Evolutionary conservation across 2,113 vertebrate genomes (phyloP), one percentile per base, ranked within the genome.

Genomic region (Gymnorhina tibicen): DNA sequence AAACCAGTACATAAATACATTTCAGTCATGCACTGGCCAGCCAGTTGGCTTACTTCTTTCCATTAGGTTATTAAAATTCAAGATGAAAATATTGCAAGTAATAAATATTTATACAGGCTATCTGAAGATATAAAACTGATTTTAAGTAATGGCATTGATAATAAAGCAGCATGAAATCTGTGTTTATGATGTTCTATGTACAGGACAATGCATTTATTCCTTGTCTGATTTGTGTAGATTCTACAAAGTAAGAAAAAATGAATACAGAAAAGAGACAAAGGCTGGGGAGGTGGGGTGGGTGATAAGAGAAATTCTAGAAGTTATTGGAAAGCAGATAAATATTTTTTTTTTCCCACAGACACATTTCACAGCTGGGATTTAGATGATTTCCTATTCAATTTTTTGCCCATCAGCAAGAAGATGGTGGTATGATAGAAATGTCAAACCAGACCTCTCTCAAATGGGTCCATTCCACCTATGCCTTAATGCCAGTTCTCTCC

Each of bases 301-400:
- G 69, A 84, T 49, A 77, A 63, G 46, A 44, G 59, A 55, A 77
- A 60, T 85, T 95, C n/a, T 50, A 55, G 46, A 77, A 91, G 68
- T 77, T 70, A 63, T 11, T 91, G 73, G 44, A 92, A 94, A 92
- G 73, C 39, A 92, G 72, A n/a, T n/a, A n/a, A n/a, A n/a, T n/a
- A n/a, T n/a, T n/a, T n/a, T n/a, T n/a, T n/a, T 59, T 93, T 72
- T 32, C 72, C 62, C 49, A 39, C 33, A 91, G 47, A 92, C 19
- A 89, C 58, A 85, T 76, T 93, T 86, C 84, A 95, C 85, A 90
- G 76, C 39, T 85, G 82, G 78, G 95, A 96, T 87, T 94, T 73
- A 81, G 64, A 75, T 50, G 39, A 39, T 92, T 46, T 91, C 46
- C 69, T 75, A 33, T 67, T 76, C 85, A 85, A 52, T 56, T 27